Conservation (phyloP, 1,140 invertebrate genomes). For the Spodoptera litura region DNA sequence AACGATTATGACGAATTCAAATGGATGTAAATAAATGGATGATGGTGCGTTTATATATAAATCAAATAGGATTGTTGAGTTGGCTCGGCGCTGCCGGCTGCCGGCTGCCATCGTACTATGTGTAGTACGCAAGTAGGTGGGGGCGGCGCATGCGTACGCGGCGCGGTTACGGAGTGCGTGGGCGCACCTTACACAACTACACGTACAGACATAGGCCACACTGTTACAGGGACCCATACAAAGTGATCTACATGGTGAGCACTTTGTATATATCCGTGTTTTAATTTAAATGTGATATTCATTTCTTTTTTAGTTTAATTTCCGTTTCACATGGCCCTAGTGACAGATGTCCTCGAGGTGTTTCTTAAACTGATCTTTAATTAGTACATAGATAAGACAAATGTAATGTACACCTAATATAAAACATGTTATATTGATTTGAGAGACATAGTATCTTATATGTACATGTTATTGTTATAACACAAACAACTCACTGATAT, state of each 20-base stretch:
- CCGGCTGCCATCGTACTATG: background rate
- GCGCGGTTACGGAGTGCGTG: conserved; percentile 5
- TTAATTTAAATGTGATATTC: no score
- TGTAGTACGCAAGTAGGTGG: conserved; percentile 10
- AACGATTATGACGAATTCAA: conserved; percentile 7
- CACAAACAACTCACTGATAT: conserved; percentile 74
- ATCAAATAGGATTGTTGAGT: conserved; percentile 24
- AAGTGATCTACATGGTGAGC: no score
- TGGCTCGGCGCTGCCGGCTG: background rate
- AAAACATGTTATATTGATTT: background rate
- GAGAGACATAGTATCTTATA: background rate
- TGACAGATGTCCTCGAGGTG: no score
- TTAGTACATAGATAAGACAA: background rate
- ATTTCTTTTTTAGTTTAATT: no score
- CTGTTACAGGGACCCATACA: no score
- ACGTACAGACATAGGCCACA: no score
- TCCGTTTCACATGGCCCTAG: no score
- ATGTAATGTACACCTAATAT: no score
- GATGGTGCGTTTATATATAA: conserved; percentile 13
- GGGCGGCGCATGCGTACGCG: conserved; percentile 1
- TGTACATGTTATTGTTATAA: background rate
- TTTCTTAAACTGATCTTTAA: background rate
- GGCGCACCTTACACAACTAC: background rate
- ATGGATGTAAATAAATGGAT: conserved; percentile 20
- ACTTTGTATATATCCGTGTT: no score